These are phyloP conservation scores for Tapirus indicus DNA, from an alignment of 2,797 vertebrate genomes.

Conservation along the genomic window DNA sequence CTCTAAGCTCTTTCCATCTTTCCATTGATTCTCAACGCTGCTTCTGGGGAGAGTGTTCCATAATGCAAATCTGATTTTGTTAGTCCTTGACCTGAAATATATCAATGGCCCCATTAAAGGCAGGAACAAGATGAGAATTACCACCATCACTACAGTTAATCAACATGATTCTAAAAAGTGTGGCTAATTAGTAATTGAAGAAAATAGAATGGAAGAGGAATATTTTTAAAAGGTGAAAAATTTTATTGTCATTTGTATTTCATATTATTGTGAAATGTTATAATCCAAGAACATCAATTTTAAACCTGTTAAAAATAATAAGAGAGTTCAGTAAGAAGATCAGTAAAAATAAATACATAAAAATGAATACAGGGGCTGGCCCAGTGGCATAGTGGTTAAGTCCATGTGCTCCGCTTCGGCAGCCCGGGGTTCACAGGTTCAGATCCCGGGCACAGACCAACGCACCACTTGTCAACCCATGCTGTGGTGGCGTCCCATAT, in stretches of 20 bases:
- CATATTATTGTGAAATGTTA: background rate
- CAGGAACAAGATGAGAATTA: background rate
- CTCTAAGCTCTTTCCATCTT: background rate
- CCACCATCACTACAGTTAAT: background rate
- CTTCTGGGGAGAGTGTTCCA: background rate
- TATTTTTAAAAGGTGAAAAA: slow-evolving; percentile 35
- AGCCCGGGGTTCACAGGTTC: too few species aligned
- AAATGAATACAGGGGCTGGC: background rate
- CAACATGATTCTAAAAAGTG: background rate
- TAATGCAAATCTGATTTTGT: slow-evolving; percentile 34
- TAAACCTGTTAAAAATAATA: slow-evolving; percentile 26
- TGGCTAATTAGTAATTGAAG: background rate
- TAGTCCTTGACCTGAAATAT: slow-evolving; percentile 10
- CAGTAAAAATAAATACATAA: slow-evolving; percentile 10
- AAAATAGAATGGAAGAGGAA: background rate
- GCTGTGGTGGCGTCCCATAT: too few species aligned
- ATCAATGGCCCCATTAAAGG: background rate
- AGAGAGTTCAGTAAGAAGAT: slow-evolving; percentile 3
- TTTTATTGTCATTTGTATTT: slow-evolving; percentile 3
- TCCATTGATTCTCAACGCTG: background rate
- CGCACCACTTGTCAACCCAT: too few species aligned
- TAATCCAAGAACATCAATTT: slow-evolving; percentile 22
- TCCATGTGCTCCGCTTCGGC: too few species aligned
- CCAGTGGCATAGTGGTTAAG: too few species aligned
- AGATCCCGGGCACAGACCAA: too few species aligned